Evolutionary conservation across 2,797 vertebrate species (phyloP).

Genomic region (Crax fasciolata): DNA sequence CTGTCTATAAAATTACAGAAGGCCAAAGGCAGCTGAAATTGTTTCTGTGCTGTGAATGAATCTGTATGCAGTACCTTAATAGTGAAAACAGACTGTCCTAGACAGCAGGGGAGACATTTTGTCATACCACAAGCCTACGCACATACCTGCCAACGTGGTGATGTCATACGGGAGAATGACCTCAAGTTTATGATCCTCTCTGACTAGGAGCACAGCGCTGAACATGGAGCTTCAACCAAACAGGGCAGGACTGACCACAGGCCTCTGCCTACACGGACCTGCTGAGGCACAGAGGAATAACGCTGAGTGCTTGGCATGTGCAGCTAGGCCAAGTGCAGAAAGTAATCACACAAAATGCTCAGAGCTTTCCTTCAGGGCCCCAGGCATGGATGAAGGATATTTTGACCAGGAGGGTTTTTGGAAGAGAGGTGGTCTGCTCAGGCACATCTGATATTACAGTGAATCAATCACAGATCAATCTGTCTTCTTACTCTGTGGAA

Average conservation of each 20-base stretch:
- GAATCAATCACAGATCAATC: neutral
- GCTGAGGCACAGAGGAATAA: neutral
- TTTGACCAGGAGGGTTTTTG: fast-evolving
- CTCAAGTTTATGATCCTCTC: neutral
- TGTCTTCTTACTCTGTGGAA: neutral
- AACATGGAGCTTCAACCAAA: neutral
- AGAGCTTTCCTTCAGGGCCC: neutral
- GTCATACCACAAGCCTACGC: neutral
- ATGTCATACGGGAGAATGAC: neutral
- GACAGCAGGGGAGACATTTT: neutral
- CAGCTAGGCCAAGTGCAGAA: neutral
- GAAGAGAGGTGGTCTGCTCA: neutral
- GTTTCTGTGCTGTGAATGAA: neutral
- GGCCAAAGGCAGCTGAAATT: neutral
- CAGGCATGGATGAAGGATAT: neutral
- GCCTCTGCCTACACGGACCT: neutral
- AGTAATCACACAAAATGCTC: neutral
- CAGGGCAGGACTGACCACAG: neutral
- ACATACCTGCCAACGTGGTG: neutral
- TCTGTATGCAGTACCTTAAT: neutral
- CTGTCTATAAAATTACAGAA: neutral
- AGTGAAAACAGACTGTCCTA: neutral
- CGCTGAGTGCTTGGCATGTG: fast-evolving
- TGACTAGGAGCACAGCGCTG: neutral
- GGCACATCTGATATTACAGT: neutral